Conservation (phyloP, 2,888 invertebrate genomes). For the Luperina testacea region DNA sequence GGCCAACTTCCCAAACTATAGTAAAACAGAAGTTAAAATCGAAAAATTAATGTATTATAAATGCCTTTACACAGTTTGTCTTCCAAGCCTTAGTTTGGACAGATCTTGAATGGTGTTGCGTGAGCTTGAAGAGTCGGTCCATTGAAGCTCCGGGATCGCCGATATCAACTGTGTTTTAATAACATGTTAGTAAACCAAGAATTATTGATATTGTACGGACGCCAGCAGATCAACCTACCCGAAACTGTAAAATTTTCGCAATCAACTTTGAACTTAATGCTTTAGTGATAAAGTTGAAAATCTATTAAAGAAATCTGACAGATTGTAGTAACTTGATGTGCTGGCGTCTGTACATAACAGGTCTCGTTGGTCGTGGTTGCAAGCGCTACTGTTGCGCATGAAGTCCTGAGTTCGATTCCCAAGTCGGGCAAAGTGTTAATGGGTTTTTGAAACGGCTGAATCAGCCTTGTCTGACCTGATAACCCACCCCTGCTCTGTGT, state of each 20-base stretch:
- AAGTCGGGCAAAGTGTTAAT: neutral
- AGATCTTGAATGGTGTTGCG: conserved; percentile 83
- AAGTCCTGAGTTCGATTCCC: neutral
- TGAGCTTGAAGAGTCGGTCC: conserved; percentile 81
- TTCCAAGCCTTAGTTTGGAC: conserved; percentile 78
- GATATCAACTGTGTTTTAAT: conserved; percentile 78
- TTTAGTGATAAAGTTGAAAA: too few relatives aligned
- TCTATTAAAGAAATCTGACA: too few relatives aligned
- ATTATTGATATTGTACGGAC: neutral
- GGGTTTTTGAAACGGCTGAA: too few relatives aligned
- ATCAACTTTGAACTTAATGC: too few relatives aligned
- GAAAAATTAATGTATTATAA: conserved; percentile 2
- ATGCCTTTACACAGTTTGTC: conserved; percentile 74
- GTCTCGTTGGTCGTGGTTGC: neutral
- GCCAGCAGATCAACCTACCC: too few relatives aligned
- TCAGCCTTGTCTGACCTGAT: too few relatives aligned
- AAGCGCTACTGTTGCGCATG: neutral
- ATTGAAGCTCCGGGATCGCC: conserved; percentile 83
- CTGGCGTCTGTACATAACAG: too few relatives aligned
- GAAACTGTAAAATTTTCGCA: too few relatives aligned
- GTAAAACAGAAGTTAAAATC: conserved; percentile 39
- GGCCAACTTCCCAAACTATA: conserved; percentile 25
- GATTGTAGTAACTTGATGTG: too few relatives aligned
- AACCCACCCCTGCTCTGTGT: too few relatives aligned
- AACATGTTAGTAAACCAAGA: neutral